phyloP scores from a whole-genome alignment of 2,888 invertebrate species.

The Oligia strigilis region DNA sequence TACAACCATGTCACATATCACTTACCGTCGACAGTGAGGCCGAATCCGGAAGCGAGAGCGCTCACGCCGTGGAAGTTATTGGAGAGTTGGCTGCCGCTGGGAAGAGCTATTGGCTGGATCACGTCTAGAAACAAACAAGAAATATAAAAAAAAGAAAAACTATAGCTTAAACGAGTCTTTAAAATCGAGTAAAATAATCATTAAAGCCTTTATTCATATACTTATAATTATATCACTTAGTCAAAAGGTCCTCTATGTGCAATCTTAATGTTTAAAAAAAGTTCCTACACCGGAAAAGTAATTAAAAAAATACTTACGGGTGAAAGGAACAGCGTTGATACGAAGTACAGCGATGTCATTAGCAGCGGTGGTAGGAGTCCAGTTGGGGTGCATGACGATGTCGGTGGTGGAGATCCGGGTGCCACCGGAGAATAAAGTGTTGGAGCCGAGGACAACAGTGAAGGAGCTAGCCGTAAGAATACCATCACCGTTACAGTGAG shows the following conservation, averaged over 20 bases:
- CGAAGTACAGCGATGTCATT: conserved; percentile 77
- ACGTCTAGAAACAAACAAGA: conserved; percentile 66
- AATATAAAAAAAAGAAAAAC: neutral
- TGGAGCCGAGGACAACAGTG: conserved; percentile 78
- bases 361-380: conserved; percentile 68
- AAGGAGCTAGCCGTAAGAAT: conserved; percentile 67
- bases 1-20: neutral
- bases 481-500: conserved; percentile 77
- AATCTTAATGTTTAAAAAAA: neutral
- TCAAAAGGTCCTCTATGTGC: too few relatives aligned
- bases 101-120: conserved; percentile 77
- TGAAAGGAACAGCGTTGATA: conserved; percentile 56
- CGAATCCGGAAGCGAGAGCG: conserved; percentile 78
- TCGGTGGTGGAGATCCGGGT: conserved; percentile 60
- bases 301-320: conserved; percentile 64
- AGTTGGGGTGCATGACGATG: conserved; percentile 72
- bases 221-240: too few relatives aligned
- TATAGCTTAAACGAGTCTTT: neutral
- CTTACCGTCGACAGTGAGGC: conserved; percentile 75
- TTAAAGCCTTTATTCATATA: neutral
- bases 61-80: conserved; percentile 66
- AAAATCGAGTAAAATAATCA: neutral
- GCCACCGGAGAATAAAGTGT: conserved; percentile 76
- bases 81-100: conserved; percentile 64
- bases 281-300: neutral